Base-by-base conservation (phyloP, 2,797 vertebrate genomes). In the Buphagus erythrorhynchus region DNA sequence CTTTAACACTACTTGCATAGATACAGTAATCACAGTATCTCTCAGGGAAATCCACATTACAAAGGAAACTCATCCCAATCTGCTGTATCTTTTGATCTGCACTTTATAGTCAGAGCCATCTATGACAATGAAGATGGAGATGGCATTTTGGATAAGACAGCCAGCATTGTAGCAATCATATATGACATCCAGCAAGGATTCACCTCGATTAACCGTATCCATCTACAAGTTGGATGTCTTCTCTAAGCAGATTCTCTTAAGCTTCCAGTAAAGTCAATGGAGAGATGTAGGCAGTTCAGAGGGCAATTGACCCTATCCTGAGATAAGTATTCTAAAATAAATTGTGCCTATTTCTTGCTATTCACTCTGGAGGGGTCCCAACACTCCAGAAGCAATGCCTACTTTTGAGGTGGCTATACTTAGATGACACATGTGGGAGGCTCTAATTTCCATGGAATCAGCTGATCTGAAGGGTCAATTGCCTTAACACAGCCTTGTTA, bases 391-490 rank as follows among this genome's bases (percentile, higher is more conserved):
- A 68, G 6, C 71, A 55, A 67, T 69, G 35, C 10, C 52, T 92
- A 3, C 45, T 75, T 86, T 67, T 83, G 25, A 88, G 52, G 46
- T 86, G 35, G 21, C 21, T 76, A 0, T 52, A 6, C 29, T 79
- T 40, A 36, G 19, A 40, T 67, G 52, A 87, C 45, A 68, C 5
- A 0, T 24, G n/a, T 61, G 29, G n/a, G 45, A 93, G 48, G 36
- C 62, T 94, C 68, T 96, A 55, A 94, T 95, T 94, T 95, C 87
- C 42, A 16, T 71, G 24, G 65, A 72, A 94, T 88, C 82, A 86
- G 45, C 54, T 95, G 87, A 86, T 86, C 65, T 48, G n/a, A 88
- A 85, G 72, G 78, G 81, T 95, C 87, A 91, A 80, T 88, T 95
- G 75, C 38, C 62, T 83, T 91, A 77, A 78, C 46, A 68, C 49